Conservation (phyloP, 2,113 vertebrate genomes). For the Dasypus novemcinctus region DNA sequence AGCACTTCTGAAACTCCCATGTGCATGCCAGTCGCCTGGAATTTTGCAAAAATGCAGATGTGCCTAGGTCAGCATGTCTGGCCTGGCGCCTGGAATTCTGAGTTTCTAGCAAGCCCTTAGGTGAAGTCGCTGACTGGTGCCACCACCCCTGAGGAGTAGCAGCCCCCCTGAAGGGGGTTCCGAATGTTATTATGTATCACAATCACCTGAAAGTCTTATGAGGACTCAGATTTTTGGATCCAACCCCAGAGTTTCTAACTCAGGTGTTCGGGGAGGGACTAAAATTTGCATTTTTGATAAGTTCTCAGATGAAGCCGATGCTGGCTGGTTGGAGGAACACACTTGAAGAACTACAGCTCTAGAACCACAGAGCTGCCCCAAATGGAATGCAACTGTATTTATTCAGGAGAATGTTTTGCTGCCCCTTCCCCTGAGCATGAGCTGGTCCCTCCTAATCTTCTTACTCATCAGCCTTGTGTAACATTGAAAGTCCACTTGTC, state of each 20-base stretch:
- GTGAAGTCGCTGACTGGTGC: neutral
- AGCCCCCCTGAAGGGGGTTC: neutral
- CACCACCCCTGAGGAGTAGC: neutral
- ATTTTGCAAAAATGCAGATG: slow-evolving; percentile 1
- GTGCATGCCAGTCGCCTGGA: neutral
- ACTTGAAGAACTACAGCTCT: neutral
- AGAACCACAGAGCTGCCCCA: neutral
- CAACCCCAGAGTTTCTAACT: neutral
- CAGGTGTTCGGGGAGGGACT: neutral
- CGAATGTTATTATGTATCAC: neutral
- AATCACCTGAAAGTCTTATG: neutral
- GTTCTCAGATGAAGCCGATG: neutral
- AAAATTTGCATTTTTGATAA: neutral
- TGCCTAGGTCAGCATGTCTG: neutral
- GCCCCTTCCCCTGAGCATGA: too few relatives aligned
- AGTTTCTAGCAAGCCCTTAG: neutral
- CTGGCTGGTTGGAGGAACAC: neutral
- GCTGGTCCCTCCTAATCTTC: neutral
- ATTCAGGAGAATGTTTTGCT: neutral
- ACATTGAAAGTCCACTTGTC: neutral
- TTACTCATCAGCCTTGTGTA: neutral
- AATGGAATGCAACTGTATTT: neutral
- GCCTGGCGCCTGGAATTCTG: neutral
- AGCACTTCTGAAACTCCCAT: neutral
- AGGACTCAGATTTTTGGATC: neutral